A percentile compares a stretch with the other conserved stretches of the same genome.
Conservation (phyloP, 2,113 vertebrate genomes). For the Gymnarchus niloticus region DNA sequence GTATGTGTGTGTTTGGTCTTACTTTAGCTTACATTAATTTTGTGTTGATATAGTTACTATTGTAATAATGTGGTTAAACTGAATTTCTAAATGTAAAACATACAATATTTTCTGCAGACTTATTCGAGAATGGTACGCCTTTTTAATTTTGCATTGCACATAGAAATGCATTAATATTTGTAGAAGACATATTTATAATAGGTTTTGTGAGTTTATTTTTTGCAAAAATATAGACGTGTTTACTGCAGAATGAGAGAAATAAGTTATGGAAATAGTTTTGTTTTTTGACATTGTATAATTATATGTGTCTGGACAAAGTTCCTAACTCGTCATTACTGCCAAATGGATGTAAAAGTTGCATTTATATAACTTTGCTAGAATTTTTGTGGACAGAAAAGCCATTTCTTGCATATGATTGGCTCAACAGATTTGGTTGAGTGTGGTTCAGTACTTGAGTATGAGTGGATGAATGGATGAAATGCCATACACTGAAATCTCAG, state of each 20-base stretch:
- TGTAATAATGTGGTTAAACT: slow-evolving; percentile 51
- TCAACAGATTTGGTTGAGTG: slow-evolving; percentile 11
- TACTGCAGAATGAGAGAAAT: slow-evolving; percentile 19
- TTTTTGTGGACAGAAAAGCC: background rate
- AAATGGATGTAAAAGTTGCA: background rate
- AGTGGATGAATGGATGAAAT: slow-evolving; percentile 39
- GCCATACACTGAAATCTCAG: slow-evolving; percentile 46
- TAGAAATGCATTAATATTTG: slow-evolving; percentile 55
- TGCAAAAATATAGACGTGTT: slow-evolving; percentile 34
- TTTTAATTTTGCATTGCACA: slow-evolving; percentile 55
- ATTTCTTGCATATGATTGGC: slow-evolving; percentile 15
- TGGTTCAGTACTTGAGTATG: slow-evolving; percentile 3
- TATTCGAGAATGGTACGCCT: slow-evolving; percentile 48
- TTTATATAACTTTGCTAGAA: background rate
- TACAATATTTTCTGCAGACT: slow-evolving; percentile 51
- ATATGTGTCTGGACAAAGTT: slow-evolving; percentile 6
- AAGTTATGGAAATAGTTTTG: slow-evolving; percentile 1
- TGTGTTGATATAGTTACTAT: slow-evolving; percentile 64
- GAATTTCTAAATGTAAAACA: slow-evolving; percentile 43
- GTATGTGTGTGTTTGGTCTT: slow-evolving; percentile 68
- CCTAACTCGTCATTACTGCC: background rate
- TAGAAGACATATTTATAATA: slow-evolving; percentile 50
- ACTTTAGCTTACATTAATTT: slow-evolving; percentile 60
- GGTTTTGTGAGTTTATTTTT: slow-evolving; percentile 56
- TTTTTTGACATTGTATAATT: slow-evolving; percentile 1